Base-by-base conservation (phyloP, 2,113 vertebrate genomes). In the Anser brachyrhynchus region DNA sequence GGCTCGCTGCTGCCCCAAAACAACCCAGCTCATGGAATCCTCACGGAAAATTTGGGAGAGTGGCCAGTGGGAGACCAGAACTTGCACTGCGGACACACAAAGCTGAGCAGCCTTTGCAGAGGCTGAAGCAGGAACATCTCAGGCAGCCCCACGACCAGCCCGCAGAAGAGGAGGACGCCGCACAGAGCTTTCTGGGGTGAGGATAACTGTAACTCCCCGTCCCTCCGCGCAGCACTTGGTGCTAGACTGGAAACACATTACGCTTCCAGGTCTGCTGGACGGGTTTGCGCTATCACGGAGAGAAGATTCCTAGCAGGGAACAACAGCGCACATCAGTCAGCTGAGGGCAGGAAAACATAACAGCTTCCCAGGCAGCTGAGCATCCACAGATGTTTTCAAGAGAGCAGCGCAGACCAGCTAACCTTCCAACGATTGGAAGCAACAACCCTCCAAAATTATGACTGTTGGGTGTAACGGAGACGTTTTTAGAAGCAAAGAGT, bases 1-100 rank as follows among this genome's bases (percentile, higher is more conserved):
- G 44, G 57, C 57, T 88, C 9, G 3, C n/a, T 57, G 54, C 54
- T 57, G 29, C 52, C 52, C 39, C 2, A 0, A 10, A 88, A 49
- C 3, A 20, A 18, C 28, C 39, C 0, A 0, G 5, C 26, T 2
- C 3, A 14, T 35, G 37, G 5, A 7, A 17, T 26, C 17, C 44
- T 49, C 44, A 43, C 6, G 0, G 2, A 80, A 39, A 29, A 29
- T 17, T 41, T 76, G 72, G 58, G 62, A 35, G 26, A 22, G 29
- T 29, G 16, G 44, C 55, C 49, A 51, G 39, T 15, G 31, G 29
- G 54, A 52, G 10, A 17, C 3, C 6, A 20, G 31, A 26, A 22
- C 58, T 80, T 41, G 35, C 46, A 39, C 35, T 65, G 29, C 59
- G 33, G 35, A 6, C 6, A 54, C 20, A 15, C 52, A 41, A 29